Evolutionary conservation across 2,113 vertebrate genomes (phyloP), one percentile per base, ranked within the genome.

Genomic region (Prochilodus magdalenae): DNA sequence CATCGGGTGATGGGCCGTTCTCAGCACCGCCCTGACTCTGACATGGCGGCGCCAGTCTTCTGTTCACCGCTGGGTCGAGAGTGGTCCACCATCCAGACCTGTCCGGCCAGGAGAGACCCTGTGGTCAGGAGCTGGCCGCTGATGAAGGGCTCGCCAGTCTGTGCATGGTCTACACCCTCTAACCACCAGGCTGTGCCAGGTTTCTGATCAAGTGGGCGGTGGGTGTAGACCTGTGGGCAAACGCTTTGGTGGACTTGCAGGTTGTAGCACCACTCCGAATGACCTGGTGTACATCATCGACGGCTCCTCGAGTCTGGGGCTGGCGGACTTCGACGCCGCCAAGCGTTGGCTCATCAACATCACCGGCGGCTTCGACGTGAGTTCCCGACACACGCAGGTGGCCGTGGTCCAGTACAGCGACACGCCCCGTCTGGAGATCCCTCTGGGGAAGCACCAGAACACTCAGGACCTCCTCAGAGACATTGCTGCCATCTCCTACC

Each of bases 341-440:
- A 93, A 93, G 67, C 86, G 63, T 15, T 93, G 92, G 92, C 84
- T 93, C 11, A 73, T 92, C 75, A 91, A 93, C 77, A 86, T 93
- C 83, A 91, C 92, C 76, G 87, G 77, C n/a, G 82, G 87, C 44
- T 92, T 92, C 65, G 87, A 90, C 44, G 87, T 93, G 70, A 91
- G 90, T 66, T 86, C 88, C n/a, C 73, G 77, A 20, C 88, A 90
- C 80, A 92, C 90, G 26, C 91, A 90, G 75, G 91, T 92, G 65
- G 90, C 86, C 10, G 88, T 93, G 72, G 85, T 93, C 62, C 92
- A 93, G 85, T 93, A 93, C 87, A 93, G 92, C 27, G 92, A 93
- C 73, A 87, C 84, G 0, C 91, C 92, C 16, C 88, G 90, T 1
- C 79, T 93, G 27, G 92, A 93, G 88, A 88, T 93, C 72, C 86